Evolutionary conservation across 2,113 vertebrate species (phyloP).

Genomic region (Sialia sialis): DNA sequence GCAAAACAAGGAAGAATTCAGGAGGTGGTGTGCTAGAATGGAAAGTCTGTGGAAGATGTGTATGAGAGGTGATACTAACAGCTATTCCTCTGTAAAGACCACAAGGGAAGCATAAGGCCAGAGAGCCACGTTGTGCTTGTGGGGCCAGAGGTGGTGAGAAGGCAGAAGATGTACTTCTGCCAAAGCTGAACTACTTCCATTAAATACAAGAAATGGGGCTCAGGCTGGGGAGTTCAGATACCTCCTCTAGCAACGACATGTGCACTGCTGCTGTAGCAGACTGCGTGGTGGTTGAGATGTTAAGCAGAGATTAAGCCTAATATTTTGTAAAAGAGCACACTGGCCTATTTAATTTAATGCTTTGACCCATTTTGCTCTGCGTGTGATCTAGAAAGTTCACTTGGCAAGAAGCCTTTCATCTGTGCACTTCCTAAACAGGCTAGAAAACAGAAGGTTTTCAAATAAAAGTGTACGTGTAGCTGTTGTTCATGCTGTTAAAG

Average conservation of each 20-base stretch:
- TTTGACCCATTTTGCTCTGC: slow-evolving; percentile 40
- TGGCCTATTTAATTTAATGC: slow-evolving; percentile 54
- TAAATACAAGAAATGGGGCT: not conserved
- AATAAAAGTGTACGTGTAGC: not conserved
- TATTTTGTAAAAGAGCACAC: slow-evolving; percentile 25
- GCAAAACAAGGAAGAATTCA: not conserved
- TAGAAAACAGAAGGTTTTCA: slow-evolving; percentile 35
- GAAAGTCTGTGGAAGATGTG: not conserved
- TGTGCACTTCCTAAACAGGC: slow-evolving; percentile 15
- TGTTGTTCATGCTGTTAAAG: slow-evolving; percentile 9
- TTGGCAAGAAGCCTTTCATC: slow-evolving; percentile 51
- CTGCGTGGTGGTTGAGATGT: not conserved
- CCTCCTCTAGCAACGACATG: not conserved
- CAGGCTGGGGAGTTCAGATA: not conserved
- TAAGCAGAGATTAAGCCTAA: slow-evolving; percentile 45
- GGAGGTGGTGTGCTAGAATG: not conserved
- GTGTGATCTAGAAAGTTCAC: not conserved
- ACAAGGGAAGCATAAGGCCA: fast-evolving
- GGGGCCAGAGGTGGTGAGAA: not conserved
- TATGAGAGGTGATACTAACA: not conserved
- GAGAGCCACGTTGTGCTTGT: not conserved
- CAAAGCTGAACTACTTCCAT: not conserved
- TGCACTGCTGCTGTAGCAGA: not conserved
- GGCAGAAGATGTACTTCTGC: not conserved
- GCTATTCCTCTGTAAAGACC: not conserved